These are phyloP conservation scores for Sapajus apella DNA, from an alignment of 2,113 vertebrate genomes.

Conservation along the genomic window DNA sequence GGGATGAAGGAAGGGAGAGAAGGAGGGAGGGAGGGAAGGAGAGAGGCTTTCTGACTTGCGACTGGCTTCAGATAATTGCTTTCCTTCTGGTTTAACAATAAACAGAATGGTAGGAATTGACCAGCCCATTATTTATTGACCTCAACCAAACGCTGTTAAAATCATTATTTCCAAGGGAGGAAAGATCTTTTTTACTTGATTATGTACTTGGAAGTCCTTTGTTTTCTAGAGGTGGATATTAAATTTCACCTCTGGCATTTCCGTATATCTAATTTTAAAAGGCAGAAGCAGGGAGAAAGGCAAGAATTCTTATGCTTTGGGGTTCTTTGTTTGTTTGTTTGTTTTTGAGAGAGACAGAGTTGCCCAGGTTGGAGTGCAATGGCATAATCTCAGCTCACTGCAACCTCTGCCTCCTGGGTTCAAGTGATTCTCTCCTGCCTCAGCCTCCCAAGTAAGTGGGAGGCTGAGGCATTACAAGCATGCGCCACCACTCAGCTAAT, in stretches of 20 bases:
- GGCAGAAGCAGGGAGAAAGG: constrained; percentile 5
- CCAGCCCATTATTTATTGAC: background rate
- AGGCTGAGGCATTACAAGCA: too few relatives aligned
- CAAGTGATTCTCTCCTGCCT: too few relatives aligned
- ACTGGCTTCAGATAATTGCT: background rate
- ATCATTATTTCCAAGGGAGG: background rate
- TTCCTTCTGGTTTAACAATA: background rate
- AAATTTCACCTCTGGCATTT: constrained; percentile 55
- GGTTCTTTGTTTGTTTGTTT: background rate
- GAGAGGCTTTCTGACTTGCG: background rate
- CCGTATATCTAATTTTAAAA: constrained; percentile 49
- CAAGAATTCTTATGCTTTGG: constrained; percentile 49
- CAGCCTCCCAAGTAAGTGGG: too few relatives aligned
- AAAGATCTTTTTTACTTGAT: background rate
- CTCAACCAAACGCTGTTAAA: constrained; percentile 32
- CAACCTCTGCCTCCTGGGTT: too few relatives aligned
- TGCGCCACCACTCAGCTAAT: too few relatives aligned
- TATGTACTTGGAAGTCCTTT: constrained; percentile 46
- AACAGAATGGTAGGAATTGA: background rate
- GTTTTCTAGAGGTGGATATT: constrained; percentile 53
- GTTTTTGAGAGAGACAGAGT: too few relatives aligned
- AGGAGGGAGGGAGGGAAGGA: accelerated
- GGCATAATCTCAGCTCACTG: too few relatives aligned
- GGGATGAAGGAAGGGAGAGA: background rate
- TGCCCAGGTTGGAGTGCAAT: too few relatives aligned